phyloP scores from a whole-genome alignment of 2,888 invertebrate species.

The Tanaodytes sp. region DNA sequence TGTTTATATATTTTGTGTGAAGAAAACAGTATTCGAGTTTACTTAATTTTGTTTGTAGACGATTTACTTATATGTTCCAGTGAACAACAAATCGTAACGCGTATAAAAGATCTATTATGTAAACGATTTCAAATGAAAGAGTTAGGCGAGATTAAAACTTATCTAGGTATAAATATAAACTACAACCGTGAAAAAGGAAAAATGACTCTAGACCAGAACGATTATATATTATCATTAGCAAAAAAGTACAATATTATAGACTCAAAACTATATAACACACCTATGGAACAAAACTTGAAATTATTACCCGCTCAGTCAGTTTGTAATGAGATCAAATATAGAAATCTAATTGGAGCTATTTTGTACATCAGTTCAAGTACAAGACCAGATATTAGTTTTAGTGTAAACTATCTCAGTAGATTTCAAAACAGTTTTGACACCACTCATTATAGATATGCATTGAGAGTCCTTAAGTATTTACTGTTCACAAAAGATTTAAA shows the following conservation, averaged over 20 bases:
- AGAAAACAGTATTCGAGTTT: too few species aligned
- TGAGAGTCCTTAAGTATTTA: slow-evolving; percentile 62
- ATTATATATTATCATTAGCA: slow-evolving; percentile 56
- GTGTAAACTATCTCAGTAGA: slow-evolving; percentile 66
- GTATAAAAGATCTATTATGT: neutral
- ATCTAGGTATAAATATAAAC: slow-evolving; percentile 32
- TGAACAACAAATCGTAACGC: too few species aligned
- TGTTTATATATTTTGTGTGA: too few species aligned
- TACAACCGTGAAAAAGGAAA: slow-evolving; percentile 32
- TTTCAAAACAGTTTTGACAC: slow-evolving; percentile 64
- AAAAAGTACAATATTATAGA: slow-evolving; percentile 57
- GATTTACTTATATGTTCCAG: too few species aligned
- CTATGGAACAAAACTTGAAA: slow-evolving; percentile 62
- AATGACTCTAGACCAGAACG: slow-evolving; percentile 60
- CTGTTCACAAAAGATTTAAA: slow-evolving; percentile 40
- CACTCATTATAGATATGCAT: slow-evolving; percentile 59
- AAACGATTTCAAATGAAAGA: slow-evolving; percentile 8
- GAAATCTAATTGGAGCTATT: slow-evolving; percentile 55
- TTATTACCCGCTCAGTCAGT: slow-evolving; percentile 30
- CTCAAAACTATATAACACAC: slow-evolving; percentile 58
- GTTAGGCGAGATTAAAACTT: slow-evolving; percentile 1
- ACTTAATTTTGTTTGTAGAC: too few species aligned
- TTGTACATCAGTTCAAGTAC: slow-evolving; percentile 64
- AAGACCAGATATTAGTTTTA: slow-evolving; percentile 62
- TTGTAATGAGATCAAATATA: neutral